Percentiles rank a stretch among this genome's conserved stretches.
Evolutionary conservation across 1,140 invertebrate genomes (phyloP).

Genomic region (Orussus abietinus): DNA sequence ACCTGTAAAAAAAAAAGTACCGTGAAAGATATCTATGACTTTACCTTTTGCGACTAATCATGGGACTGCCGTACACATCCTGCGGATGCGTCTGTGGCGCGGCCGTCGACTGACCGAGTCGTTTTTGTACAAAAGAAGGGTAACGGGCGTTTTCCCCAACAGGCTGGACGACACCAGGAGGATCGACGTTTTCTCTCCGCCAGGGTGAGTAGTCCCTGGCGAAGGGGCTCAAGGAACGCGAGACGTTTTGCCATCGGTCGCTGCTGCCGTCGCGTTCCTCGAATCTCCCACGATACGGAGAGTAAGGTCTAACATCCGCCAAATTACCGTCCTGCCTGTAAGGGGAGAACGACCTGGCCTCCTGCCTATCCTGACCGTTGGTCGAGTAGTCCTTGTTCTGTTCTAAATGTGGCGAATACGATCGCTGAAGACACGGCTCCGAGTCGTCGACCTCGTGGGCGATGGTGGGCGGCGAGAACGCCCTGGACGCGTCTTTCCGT

Average conservation of each 20-base stretch:
- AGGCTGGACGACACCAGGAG: slow-evolving; percentile 43
- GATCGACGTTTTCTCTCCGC: slow-evolving; percentile 50
- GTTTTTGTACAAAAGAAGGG: slow-evolving; percentile 39
- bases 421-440: slow-evolving; percentile 25
- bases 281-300: slow-evolving; percentile 34
- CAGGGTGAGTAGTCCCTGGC: slow-evolving; percentile 50
- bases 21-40: not conserved
- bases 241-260: slow-evolving; percentile 40
- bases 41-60: slow-evolving; percentile 50
- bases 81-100: slow-evolving; percentile 39
- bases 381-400: slow-evolving; percentile 28
- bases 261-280: slow-evolving; percentile 35
- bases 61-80: slow-evolving; percentile 48
- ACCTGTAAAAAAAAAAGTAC: not conserved
- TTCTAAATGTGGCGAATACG: slow-evolving; percentile 33
- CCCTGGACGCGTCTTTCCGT: slow-evolving; percentile 39
- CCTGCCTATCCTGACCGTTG: slow-evolving; percentile 28
- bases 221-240: slow-evolving; percentile 48
- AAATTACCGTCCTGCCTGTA: slow-evolving; percentile 26
- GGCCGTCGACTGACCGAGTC: slow-evolving; percentile 29
- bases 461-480: slow-evolving; percentile 35
- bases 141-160: slow-evolving; percentile 37
- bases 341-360: slow-evolving; percentile 33
- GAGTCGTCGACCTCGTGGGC: slow-evolving; percentile 15
- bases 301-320: slow-evolving; percentile 27